Percentiles rank a stretch among this genome's conserved stretches.
phyloP scores from a whole-genome alignment of 2,888 invertebrate genomes.

The Spodoptera exigua region DNA sequence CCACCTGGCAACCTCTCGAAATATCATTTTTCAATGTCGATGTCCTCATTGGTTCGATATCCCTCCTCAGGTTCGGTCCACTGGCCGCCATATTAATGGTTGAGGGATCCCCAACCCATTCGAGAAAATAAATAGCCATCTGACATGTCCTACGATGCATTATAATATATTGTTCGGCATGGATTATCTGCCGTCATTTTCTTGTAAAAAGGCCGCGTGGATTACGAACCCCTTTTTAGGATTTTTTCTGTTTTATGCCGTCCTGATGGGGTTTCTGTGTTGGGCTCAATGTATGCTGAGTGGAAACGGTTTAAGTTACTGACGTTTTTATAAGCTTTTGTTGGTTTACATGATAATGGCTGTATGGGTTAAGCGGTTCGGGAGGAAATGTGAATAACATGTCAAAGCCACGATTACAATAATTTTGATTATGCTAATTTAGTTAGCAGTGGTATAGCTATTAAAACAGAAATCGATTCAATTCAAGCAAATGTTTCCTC shows the following conservation, averaged over 20 bases:
- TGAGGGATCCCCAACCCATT: slow-evolving; percentile 72
- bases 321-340: slow-evolving; percentile 10
- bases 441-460: no score
- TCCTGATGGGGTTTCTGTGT: slow-evolving; percentile 53
- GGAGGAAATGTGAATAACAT: background rate
- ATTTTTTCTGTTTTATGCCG: slow-evolving; percentile 38
- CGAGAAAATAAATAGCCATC: slow-evolving; percentile 82
- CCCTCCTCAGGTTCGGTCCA: slow-evolving; percentile 76
- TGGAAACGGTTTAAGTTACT: slow-evolving; percentile 23
- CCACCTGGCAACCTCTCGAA: slow-evolving; percentile 70
- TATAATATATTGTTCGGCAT: slow-evolving; percentile 80
- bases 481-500: slow-evolving; percentile 17
- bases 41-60: slow-evolving; percentile 70
- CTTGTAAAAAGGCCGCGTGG: slow-evolving; percentile 61
- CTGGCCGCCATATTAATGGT: slow-evolving; percentile 85
- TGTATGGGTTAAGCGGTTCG: background rate
- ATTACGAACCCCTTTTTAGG: slow-evolving; percentile 51
- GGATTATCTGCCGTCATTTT: slow-evolving; percentile 77
- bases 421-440: no score
- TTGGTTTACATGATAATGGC: slow-evolving; percentile 10
- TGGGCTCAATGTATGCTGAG: slow-evolving; percentile 29
- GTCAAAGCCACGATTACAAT: no score
- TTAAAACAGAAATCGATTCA: slow-evolving; percentile 15
- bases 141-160: slow-evolving; percentile 84
- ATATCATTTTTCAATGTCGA: slow-evolving; percentile 84